Evolutionary conservation across 2,888 invertebrate species (phyloP).

Genomic region (Patella caerulea): DNA sequence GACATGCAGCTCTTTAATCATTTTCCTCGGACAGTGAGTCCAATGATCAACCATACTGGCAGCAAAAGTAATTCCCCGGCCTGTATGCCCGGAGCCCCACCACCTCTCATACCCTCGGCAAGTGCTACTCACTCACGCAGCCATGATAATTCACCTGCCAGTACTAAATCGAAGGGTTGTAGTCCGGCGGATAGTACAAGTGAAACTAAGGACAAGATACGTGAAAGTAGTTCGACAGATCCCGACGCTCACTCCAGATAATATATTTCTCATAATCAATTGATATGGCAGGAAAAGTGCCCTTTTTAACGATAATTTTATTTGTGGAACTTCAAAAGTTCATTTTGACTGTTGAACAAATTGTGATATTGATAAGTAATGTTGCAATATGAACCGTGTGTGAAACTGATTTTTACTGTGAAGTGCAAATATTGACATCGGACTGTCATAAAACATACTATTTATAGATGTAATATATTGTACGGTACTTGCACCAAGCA

Average conservation of each 20-base stretch:
- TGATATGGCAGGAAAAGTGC: neutral
- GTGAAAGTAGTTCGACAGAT: conserved; percentile 58
- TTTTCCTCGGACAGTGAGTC: conserved; percentile 55
- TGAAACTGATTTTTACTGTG: too few species aligned
- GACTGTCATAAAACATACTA: too few species aligned
- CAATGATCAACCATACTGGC: conserved; percentile 48
- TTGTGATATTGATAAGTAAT: too few species aligned
- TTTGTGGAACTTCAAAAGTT: conserved; percentile 4
- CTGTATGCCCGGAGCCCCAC: conserved; percentile 56
- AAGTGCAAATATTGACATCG: too few species aligned
- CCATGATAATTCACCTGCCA: conserved; percentile 56
- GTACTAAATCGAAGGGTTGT: conserved; percentile 55
- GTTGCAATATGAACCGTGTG: too few species aligned
- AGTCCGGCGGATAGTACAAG: conserved; percentile 58
- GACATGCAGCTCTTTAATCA: conserved; percentile 44
- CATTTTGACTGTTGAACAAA: neutral
- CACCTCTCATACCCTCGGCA: conserved; percentile 62
- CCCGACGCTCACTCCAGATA: conserved; percentile 61
- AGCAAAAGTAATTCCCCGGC: conserved; percentile 58
- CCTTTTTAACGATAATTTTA: neutral
- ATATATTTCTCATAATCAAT: neutral
- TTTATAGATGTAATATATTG: too few species aligned
- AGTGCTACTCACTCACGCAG: conserved; percentile 49
- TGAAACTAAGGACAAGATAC: conserved; percentile 50
- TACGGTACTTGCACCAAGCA: too few species aligned